Evolutionary conservation across 2,888 invertebrate genomes (phyloP).

Genomic region (Pseudolycoriella hygida): DNA sequence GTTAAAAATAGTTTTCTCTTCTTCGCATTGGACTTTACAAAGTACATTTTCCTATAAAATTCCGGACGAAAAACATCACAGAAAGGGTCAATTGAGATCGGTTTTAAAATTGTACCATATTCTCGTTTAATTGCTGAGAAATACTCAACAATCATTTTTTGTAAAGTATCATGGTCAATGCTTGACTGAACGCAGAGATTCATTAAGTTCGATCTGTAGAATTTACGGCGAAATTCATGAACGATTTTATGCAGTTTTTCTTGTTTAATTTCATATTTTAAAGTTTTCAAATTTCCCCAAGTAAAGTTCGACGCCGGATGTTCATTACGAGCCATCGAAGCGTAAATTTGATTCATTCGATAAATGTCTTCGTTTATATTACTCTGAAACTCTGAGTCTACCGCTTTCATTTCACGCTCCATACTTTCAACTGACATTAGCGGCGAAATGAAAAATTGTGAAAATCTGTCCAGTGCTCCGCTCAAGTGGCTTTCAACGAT

Average conservation of each 20-base stretch:
- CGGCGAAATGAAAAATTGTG: slow-evolving; percentile 75
- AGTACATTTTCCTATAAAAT: slow-evolving; percentile 33
- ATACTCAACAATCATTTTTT: slow-evolving; percentile 9
- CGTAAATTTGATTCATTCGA: slow-evolving; percentile 59
- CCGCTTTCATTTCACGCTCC: slow-evolving; percentile 69
- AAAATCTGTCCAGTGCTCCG: slow-evolving; percentile 67
- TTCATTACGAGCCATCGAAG: slow-evolving; percentile 42
- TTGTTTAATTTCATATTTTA: slow-evolving; percentile 48
- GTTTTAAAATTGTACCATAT: too few relatives aligned
- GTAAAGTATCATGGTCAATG: slow-evolving; percentile 24
- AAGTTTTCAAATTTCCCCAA: slow-evolving; percentile 67
- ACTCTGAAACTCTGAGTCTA: slow-evolving; percentile 81
- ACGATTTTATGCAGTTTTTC: slow-evolving; percentile 48
- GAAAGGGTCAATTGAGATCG: slow-evolving; percentile 11
- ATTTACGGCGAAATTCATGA: slow-evolving; percentile 53
- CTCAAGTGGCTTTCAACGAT: slow-evolving; percentile 61
- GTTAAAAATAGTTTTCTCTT: too few relatives aligned
- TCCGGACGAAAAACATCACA: slow-evolving; percentile 20
- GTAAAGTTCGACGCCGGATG: slow-evolving; percentile 61
- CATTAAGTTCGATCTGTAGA: slow-evolving; percentile 81
- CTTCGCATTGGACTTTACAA: slow-evolving; percentile 47
- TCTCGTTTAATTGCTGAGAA: too few relatives aligned
- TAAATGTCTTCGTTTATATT: slow-evolving; percentile 54
- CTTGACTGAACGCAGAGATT: slow-evolving; percentile 62
- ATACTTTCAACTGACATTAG: slow-evolving; percentile 71